These are phyloP conservation scores for Bombus confusus DNA, from an alignment of 1,140 invertebrate genomes.

Conservation along the genomic window DNA sequence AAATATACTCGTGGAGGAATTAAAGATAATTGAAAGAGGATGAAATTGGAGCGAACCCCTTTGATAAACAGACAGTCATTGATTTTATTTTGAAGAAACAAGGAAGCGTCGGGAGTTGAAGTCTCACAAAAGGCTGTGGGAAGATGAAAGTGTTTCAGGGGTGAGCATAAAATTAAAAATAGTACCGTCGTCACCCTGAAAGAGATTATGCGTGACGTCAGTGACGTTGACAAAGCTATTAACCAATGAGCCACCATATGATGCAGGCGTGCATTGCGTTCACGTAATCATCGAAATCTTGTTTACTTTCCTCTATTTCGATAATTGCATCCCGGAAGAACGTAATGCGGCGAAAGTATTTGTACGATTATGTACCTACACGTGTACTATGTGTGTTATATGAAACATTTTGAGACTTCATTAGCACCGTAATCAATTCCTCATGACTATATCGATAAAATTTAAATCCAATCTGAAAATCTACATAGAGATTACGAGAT, in stretches of 20 bases:
- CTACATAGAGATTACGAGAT: too few species aligned
- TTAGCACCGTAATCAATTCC: background rate
- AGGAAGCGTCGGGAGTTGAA: slow-evolving; percentile 9
- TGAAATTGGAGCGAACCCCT: background rate
- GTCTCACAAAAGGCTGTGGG: background rate
- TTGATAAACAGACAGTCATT: background rate
- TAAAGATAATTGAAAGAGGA: background rate
- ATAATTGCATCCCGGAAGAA: background rate
- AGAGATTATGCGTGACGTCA: slow-evolving; percentile 53
- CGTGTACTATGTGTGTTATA: background rate
- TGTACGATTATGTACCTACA: background rate
- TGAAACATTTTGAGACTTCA: background rate
- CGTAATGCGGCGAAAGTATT: background rate
- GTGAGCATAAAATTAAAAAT: slow-evolving; percentile 47
- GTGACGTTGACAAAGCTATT: slow-evolving; percentile 45
- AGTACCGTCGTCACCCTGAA: slow-evolving; percentile 42
- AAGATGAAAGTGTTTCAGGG: slow-evolving; percentile 48
- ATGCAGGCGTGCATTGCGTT: slow-evolving; percentile 39
- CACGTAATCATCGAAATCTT: slow-evolving; percentile 36
- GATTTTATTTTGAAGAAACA: slow-evolving; percentile 5
- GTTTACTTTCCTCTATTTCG: slow-evolving; percentile 10
- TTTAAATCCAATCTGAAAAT: too few species aligned
- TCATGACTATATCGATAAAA: too few species aligned
- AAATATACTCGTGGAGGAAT: background rate
- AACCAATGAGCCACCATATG: slow-evolving; percentile 35